Evolutionary conservation across 2,888 invertebrate genomes (phyloP).

Genomic region (Alloscopus bannaensis): DNA sequence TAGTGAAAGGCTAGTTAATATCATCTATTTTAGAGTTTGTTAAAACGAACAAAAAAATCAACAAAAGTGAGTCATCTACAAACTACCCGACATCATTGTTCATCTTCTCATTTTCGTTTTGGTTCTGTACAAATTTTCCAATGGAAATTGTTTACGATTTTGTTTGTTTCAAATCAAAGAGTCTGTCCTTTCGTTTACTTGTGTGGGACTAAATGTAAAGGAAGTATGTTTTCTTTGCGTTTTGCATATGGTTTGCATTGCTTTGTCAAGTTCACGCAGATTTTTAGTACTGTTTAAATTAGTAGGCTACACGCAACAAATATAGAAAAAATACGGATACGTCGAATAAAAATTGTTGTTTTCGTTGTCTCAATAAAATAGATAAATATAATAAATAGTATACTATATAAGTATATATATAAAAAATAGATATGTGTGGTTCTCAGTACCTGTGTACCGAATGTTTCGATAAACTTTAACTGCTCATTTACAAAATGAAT

Average conservation of each 20-base stretch:
- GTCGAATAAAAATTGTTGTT: conserved; percentile 3
- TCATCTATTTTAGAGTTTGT: conserved; percentile 3
- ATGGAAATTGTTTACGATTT: too few species aligned
- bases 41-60: background rate
- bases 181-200: too few species aligned
- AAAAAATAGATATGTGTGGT: conserved; percentile 32
- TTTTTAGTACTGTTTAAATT: conserved; percentile 24
- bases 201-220: too few species aligned
- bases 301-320: conserved; percentile 28
- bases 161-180: too few species aligned
- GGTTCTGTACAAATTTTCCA: conserved; percentile 38
- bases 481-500: conserved; percentile 52
- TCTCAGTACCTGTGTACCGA: conserved; percentile 66
- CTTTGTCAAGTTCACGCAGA: background rate
- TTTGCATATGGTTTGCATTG: background rate
- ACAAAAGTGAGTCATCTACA: conserved; percentile 25
- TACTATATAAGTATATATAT: conserved; percentile 10
- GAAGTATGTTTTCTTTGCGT: too few species aligned
- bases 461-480: conserved; percentile 62
- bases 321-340: conserved; percentile 1
- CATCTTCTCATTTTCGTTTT: conserved; percentile 7
- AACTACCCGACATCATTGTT: conserved; percentile 43
- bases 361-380: too few species aligned
- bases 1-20: too few species aligned
- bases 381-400: conserved; percentile 16